phyloP scores from a whole-genome alignment of 2,888 invertebrate species.

The Drosophila pegasa region DNA sequence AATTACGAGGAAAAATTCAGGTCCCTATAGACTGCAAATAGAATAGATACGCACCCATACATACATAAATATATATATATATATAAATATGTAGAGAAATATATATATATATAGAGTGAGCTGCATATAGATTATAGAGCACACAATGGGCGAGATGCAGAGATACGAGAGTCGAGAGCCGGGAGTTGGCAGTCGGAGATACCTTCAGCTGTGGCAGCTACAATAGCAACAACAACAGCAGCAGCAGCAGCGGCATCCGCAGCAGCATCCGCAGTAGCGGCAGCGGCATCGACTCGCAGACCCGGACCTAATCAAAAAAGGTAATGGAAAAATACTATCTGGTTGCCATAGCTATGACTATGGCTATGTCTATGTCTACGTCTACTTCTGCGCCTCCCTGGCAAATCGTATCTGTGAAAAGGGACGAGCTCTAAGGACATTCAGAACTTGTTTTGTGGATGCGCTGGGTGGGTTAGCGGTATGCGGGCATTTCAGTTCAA shows the following conservation, averaged over 20 bases:
- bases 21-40: slow-evolving; percentile 73
- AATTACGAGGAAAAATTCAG: slow-evolving; percentile 79
- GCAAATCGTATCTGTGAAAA: slow-evolving; percentile 45
- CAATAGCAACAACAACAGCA: background rate
- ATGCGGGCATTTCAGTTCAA: slow-evolving; percentile 54
- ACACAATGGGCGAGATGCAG: slow-evolving; percentile 64
- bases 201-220: slow-evolving; percentile 26
- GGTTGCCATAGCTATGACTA: slow-evolving; percentile 12
- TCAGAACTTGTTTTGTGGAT: slow-evolving; percentile 33
- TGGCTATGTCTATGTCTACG: background rate
- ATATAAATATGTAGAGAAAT: slow-evolving; percentile 5
- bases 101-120: slow-evolving; percentile 16
- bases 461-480: slow-evolving; percentile 11
- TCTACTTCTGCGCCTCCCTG: slow-evolving; percentile 1
- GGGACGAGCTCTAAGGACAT: slow-evolving; percentile 45
- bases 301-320: slow-evolving; percentile 69
- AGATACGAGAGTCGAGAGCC: slow-evolving; percentile 55
- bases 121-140: slow-evolving; percentile 72
- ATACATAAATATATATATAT: slow-evolving; percentile 20
- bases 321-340: slow-evolving; percentile 73
- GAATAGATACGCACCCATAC: slow-evolving; percentile 46
- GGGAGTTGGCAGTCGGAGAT: slow-evolving; percentile 23
- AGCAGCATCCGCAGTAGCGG: background rate
- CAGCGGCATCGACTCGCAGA: slow-evolving; percentile 32
- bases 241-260: slow-evolving; percentile 5